phyloP scores from a whole-genome alignment of 2,113 vertebrate genomes.

The Prochilodus magdalenae region DNA sequence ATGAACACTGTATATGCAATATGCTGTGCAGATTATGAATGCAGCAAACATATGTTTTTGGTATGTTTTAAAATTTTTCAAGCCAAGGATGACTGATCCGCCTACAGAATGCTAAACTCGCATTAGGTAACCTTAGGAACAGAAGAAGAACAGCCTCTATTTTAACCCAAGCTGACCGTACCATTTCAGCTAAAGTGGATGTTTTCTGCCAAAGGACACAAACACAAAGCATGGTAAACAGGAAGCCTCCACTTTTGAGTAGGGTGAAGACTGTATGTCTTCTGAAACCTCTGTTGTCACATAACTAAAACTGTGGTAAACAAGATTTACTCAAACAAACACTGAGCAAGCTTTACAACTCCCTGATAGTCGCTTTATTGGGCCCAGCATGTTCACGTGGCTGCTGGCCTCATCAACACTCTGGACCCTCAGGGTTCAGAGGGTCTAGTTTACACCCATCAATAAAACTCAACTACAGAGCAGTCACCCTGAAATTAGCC shows the following conservation, averaged over 20 bases:
- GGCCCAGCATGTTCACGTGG: background rate
- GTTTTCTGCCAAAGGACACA: background rate
- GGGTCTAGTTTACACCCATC: constrained; percentile 5
- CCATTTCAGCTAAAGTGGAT: too few relatives aligned
- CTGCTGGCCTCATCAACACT: background rate
- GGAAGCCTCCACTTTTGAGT: background rate
- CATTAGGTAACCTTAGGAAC: too few relatives aligned
- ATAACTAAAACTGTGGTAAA: background rate
- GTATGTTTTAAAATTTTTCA: too few relatives aligned
- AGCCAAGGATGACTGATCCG: too few relatives aligned
- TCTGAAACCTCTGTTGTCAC: background rate
- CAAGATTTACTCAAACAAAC: background rate
- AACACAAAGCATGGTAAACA: background rate
- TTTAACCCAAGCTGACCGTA: too few relatives aligned
- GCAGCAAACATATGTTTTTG: too few relatives aligned
- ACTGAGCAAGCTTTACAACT: background rate
- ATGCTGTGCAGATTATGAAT: too few relatives aligned
- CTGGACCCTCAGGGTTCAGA: background rate
- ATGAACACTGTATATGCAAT: too few relatives aligned
- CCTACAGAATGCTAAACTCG: too few relatives aligned
- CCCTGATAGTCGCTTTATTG: background rate
- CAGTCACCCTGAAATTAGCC: background rate
- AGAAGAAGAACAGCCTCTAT: too few relatives aligned
- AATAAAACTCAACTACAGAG: background rate
- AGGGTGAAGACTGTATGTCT: background rate